Percentiles rank a stretch among this genome's conserved stretches.
phyloP scores from a whole-genome alignment of 2,888 invertebrate genomes.

The Heliothis peltigera region DNA sequence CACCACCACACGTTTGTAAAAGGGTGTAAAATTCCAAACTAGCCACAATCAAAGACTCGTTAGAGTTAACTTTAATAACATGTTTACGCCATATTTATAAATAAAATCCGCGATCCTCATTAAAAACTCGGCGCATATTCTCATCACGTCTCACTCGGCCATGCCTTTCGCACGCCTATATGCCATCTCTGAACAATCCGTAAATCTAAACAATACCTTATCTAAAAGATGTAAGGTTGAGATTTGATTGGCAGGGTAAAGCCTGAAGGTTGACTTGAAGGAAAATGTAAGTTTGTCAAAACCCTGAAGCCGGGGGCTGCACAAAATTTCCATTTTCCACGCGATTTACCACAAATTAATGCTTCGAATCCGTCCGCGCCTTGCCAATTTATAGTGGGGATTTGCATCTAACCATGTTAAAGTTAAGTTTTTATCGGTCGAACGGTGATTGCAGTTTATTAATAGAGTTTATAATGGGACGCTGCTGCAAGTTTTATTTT shows the following conservation, averaged over 20 bases:
- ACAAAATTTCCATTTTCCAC: conserved; percentile 90
- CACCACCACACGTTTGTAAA: no score
- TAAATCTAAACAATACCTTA: conserved; percentile 54
- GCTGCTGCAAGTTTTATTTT: conserved; percentile 18
- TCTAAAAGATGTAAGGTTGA: conserved; percentile 51
- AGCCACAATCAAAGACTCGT: conserved; percentile 8
- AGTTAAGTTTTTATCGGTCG: conserved; percentile 72
- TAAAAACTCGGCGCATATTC: conserved; percentile 79
- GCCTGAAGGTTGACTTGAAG: conserved; percentile 43
- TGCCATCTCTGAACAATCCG: conserved; percentile 20
- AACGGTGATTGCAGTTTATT: conserved; percentile 72
- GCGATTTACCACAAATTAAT: conserved; percentile 89
- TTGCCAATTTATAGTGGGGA: conserved; percentile 84
- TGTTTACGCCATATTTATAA: conserved; percentile 61
- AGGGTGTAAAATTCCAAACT: not conserved
- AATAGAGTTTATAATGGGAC: conserved; percentile 38
- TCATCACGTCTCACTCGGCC: conserved; percentile 75
- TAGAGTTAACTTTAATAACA: conserved; percentile 21
- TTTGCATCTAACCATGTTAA: conserved; percentile 80
- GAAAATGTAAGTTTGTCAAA: conserved; percentile 69
- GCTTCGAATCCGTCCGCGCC: conserved; percentile 84
- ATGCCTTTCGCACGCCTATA: conserved; percentile 39
- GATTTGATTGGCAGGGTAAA: conserved; percentile 16
- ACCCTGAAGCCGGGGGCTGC: conserved; percentile 82
- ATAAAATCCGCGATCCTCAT: conserved; percentile 71